phyloP scores from a whole-genome alignment of 2,888 invertebrate genomes.

The Dendrolimus pini region DNA sequence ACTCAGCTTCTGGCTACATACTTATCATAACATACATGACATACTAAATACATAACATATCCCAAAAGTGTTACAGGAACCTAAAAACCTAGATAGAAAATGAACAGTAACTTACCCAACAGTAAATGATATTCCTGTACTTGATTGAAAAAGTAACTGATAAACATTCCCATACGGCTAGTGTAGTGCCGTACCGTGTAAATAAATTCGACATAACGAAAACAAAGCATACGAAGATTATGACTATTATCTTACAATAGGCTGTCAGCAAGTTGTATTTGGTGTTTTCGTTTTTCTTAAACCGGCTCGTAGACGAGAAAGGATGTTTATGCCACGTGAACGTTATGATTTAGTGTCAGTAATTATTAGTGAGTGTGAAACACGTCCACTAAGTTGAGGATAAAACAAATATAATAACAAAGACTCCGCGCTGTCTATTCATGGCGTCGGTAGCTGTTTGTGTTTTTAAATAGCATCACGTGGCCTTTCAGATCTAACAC shows the following conservation, averaged over 20 bases:
- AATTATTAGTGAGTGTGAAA: conserved; percentile 71
- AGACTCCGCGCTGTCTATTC: conserved; percentile 50
- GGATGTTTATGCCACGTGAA: conserved; percentile 70
- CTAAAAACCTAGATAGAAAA: too few relatives aligned
- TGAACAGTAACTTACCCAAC: not conserved
- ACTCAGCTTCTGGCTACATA: too few relatives aligned
- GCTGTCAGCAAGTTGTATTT: conserved; percentile 65
- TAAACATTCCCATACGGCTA: conserved; percentile 67
- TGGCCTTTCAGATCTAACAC: conserved; percentile 17
- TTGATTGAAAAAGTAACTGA: conserved; percentile 39
- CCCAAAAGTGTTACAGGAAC: too few relatives aligned
- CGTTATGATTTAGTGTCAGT: conserved; percentile 71
- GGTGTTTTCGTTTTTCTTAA: conserved; percentile 50
- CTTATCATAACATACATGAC: too few relatives aligned
- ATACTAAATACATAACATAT: too few relatives aligned
- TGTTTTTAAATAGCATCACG: conserved; percentile 40
- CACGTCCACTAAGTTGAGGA: conserved; percentile 63
- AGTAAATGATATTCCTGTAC: not conserved
- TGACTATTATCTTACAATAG: conserved; percentile 65
- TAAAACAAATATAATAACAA: conserved; percentile 69
- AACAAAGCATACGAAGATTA: conserved; percentile 57
- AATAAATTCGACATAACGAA: conserved; percentile 37
- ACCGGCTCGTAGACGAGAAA: conserved; percentile 35
- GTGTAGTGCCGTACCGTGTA: conserved; percentile 44
- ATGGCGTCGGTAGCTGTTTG: conserved; percentile 48